A percentile compares a stretch with the other conserved stretches of the same genome.
Evolutionary conservation across 2,888 invertebrate species (phyloP).

Genomic region (Chloroclysta siterata): DNA sequence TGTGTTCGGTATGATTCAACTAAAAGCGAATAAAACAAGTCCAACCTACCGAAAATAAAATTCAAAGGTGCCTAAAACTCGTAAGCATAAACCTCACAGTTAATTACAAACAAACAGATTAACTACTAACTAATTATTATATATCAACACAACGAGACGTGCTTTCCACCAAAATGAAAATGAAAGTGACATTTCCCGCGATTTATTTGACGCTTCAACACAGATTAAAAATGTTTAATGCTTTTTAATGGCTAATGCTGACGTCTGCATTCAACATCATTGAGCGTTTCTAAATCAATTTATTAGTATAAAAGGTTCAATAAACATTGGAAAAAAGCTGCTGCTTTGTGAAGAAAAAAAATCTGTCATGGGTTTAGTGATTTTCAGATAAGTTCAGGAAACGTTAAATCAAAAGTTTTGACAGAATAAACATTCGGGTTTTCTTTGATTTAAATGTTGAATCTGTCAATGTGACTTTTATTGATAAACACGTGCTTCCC

Average conservation of each 20-base stretch:
- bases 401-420: no score
- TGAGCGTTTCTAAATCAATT: conserved; percentile 9
- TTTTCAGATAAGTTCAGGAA: no score
- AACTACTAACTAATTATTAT: conserved; percentile 12
- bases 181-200: conserved; percentile 20
- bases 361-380: background rate
- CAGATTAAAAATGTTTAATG: conserved; percentile 16
- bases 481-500: conserved; percentile 29
- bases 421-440: conserved; percentile 1
- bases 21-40: conserved; percentile 6
- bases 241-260: conserved; percentile 15
- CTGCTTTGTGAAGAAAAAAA: background rate
- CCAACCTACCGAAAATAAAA: background rate
- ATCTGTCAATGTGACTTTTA: conserved; percentile 29
- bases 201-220: conserved; percentile 21
- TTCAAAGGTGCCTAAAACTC: conserved; percentile 4
- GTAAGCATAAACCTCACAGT: conserved; percentile 12
- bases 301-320: conserved; percentile 11
- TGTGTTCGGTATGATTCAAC: background rate
- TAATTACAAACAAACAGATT: conserved; percentile 20
- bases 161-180: conserved; percentile 20
- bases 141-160: conserved; percentile 6
- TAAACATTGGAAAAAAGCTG: background rate
- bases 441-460: conserved; percentile 21
- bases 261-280: conserved; percentile 3